phyloP scores from a whole-genome alignment of 2,888 invertebrate species.

The Drymonia ruficornis region DNA sequence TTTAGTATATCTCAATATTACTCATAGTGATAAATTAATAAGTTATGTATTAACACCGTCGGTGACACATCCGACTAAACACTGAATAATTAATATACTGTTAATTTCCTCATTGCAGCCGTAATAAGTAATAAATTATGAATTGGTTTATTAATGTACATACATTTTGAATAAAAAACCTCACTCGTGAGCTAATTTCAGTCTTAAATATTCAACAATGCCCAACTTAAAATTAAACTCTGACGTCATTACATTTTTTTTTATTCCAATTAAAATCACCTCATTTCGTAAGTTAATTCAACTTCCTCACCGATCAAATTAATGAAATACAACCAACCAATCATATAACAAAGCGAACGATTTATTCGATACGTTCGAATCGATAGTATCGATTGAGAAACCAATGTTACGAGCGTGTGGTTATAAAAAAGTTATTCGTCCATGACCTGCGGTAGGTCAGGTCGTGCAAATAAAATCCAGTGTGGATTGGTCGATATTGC shows the following conservation, averaged over 20 bases:
- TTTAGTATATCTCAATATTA: neutral
- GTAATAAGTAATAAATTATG: neutral
- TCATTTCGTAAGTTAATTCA: neutral
- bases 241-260: neutral
- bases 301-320: neutral
- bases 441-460: conserved; percentile 2
- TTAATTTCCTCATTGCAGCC: neutral
- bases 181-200: neutral
- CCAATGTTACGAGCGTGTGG: neutral
- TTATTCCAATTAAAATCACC: neutral
- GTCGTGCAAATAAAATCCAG: neutral
- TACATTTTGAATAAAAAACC: neutral
- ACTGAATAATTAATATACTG: neutral
- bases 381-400: conserved; percentile 1
- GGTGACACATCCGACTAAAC: neutral
- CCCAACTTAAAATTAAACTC: neutral
- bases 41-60: neutral
- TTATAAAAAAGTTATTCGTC: conserved; percentile 1
- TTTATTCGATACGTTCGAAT: neutral
- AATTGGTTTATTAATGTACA: neutral
- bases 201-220: neutral
- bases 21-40: neutral
- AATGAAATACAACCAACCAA: neutral
- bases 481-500: neutral
- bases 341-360: neutral